Evolutionary conservation across 2,113 vertebrate genomes (phyloP), one percentile per base, ranked within the genome.

Genomic region (Plecturocebus donacophilus): DNA sequence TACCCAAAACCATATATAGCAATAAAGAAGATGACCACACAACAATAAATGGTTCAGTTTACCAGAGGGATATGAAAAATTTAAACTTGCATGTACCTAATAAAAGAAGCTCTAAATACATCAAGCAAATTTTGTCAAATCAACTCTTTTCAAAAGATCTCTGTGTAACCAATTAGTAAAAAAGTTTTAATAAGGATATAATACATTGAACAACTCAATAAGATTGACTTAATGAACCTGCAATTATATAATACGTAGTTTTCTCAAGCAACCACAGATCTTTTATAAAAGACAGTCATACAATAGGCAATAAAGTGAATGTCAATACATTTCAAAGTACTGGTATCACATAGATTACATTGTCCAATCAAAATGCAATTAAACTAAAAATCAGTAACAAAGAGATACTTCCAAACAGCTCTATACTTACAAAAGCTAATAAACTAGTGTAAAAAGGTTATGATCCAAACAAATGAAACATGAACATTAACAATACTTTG

Each of bases 401-500:
- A 88, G 32, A 83, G 23, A 8, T 45, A 92, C 13, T 25, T 13
- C 8, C 11, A 77, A 86, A 75, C 49, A 83, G 76, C 21, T 90
- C 21, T 73, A 17, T 38, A 66, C 6, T 70, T 82, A 5, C 4
- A 64, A 64, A 54, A 80, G 77, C 0, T 16, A 94, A 32, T 66
- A 68, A 86, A 89, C 27, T 76, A 38, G 76, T 92, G 13, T 49
- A 61, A 70, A 86, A 77, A 90, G 30, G 3, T 94, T 58, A 87
- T 68, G n/a, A 70, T 56, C 38, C 27, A 54, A 95, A 88, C 47
- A 91, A 90, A 70, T 68, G 86, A 85, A 54, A 47, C 52, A 49
- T 70, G 11, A 71, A 96, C 87, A 66, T 90, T 76, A 82, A 30
- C 73, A 94, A 64, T 64, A 86, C 2, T 92, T 95, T 86, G 12